Percentiles rank a stretch among this genome's conserved stretches.
phyloP scores from a whole-genome alignment of 2,113 vertebrate genomes.

The Pelobates fuscus region DNA sequence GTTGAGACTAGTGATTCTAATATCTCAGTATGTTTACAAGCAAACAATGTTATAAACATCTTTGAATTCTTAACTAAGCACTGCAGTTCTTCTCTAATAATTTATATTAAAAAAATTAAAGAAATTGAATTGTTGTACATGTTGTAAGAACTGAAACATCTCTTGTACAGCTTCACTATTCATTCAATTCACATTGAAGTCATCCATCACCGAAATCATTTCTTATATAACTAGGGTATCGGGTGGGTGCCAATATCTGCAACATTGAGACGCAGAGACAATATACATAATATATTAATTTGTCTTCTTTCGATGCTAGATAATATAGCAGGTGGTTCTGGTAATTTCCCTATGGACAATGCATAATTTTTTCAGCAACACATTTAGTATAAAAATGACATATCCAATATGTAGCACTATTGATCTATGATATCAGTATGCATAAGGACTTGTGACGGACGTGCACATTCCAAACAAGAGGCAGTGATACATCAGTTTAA shows the following conservation, averaged over 20 bases:
- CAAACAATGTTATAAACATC: no score
- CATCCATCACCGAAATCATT: conserved; percentile 22
- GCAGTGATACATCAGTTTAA: no score
- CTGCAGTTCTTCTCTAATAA: no score
- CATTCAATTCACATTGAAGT: conserved; percentile 28
- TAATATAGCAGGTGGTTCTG: conserved; percentile 45
- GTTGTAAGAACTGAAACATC: conserved; percentile 3
- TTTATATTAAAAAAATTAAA: no score
- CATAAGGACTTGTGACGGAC: conserved; percentile 42
- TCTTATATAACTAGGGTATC: conserved; percentile 23
- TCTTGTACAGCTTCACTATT: conserved; percentile 10
- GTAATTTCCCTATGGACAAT: conserved; percentile 50
- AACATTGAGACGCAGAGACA: conserved; percentile 37
- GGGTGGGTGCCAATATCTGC: conserved; percentile 40
- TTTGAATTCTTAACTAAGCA: no score
- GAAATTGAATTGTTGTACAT: background rate
- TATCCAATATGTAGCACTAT: conserved; percentile 43
- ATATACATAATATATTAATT: conserved; percentile 50
- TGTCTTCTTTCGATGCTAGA: conserved; percentile 43
- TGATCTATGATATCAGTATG: conserved; percentile 49
- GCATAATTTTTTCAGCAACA: conserved; percentile 42
- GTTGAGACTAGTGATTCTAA: no score
- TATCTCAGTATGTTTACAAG: no score
- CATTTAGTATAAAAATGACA: conserved; percentile 51
- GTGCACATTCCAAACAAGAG: conserved; percentile 35